Conservation (phyloP, 2,113 vertebrate genomes). For the Scomber scombrus region DNA sequence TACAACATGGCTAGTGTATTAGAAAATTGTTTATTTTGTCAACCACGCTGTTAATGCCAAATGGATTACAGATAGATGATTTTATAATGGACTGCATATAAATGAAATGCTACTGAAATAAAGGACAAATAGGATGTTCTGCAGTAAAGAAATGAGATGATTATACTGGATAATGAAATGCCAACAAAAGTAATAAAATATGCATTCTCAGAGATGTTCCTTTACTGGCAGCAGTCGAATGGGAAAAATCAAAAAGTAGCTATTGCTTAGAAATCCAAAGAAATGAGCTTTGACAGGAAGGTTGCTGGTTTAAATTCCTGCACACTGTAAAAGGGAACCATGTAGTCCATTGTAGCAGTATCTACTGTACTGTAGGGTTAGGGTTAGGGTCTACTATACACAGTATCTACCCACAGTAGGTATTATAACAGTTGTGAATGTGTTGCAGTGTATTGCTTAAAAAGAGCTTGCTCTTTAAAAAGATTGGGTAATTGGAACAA, state of each 20-base stretch:
- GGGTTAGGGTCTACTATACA: no score
- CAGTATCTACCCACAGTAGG: no score
- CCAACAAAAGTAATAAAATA: background rate
- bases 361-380: no score
- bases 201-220: background rate
- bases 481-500: no score
- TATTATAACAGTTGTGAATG: no score
- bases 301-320: background rate
- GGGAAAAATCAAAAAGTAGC: background rate
- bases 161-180: background rate
- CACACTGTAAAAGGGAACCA: background rate
- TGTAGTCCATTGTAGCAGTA: background rate
- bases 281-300: background rate
- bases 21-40: background rate
- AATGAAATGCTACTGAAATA: conserved; percentile 6
- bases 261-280: background rate
- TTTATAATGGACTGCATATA: conserved; percentile 14
- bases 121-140: background rate
- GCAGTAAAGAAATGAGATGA: background rate
- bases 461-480: no score
- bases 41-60: background rate
- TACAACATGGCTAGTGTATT: background rate
- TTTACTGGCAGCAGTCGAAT: background rate
- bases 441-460: no score
- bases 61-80: background rate